A percentile compares a stretch with the other conserved stretches of the same genome.
Conservation (phyloP, 2,888 invertebrate species). For the Latrodectus elegans region DNA sequence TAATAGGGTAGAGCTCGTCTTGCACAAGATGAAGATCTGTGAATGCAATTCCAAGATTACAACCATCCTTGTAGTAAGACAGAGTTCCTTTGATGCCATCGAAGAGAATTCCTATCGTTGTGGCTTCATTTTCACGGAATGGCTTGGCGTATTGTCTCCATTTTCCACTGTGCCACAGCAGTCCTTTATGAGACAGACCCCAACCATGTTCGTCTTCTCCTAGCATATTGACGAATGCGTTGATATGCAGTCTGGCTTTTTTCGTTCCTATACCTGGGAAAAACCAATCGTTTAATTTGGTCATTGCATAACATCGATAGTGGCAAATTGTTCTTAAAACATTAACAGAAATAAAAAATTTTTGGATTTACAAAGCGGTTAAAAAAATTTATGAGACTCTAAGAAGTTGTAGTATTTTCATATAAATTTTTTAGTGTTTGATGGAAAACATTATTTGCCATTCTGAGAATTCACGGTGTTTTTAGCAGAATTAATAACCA, state of each 20-base stretch:
- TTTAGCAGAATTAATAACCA: no score
- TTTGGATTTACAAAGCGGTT: no score
- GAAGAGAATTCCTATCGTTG: conserved; percentile 82
- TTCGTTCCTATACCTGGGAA: conserved; percentile 78
- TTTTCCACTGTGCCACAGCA: conserved; percentile 82
- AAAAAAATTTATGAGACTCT: no score
- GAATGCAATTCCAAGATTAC: conserved; percentile 83
- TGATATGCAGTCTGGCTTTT: conserved; percentile 80
- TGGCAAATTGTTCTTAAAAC: no score
- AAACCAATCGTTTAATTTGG: no score
- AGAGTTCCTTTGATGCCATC: conserved; percentile 83
- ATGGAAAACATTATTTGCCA: no score
- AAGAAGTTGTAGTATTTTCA: no score
- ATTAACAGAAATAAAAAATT: no score
- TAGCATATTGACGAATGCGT: conserved; percentile 82
- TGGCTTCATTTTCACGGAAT: conserved; percentile 82
- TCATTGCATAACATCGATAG: no score
- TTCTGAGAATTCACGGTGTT: no score
- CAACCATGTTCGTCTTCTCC: conserved; percentile 83
- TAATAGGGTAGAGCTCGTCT: conserved; percentile 82
- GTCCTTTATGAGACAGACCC: conserved; percentile 84
- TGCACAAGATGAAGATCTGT: conserved; percentile 79
- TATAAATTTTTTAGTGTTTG: no score
- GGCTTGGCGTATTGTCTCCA: conserved; percentile 81
- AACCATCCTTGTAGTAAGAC: conserved; percentile 83